Percentiles rank a stretch among this genome's conserved stretches.
phyloP scores from a whole-genome alignment of 2,888 invertebrate genomes.

The Margaritifera margaritifera region DNA sequence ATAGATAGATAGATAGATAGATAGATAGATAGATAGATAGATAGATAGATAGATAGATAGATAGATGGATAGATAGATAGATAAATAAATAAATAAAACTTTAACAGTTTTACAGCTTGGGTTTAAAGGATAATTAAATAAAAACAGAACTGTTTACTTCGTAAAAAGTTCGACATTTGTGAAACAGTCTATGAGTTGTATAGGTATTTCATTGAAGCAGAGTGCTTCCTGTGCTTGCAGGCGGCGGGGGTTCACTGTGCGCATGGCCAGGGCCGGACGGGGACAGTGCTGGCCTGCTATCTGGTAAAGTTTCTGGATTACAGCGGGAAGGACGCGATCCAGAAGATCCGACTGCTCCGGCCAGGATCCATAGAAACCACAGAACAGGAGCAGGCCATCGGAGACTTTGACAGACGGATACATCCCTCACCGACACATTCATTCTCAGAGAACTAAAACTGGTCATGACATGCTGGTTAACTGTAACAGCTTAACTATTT shows the following conservation, averaged over 20 bases:
- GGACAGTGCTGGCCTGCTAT: conserved; percentile 84
- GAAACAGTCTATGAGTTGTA: not conserved
- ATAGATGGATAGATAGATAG: too few species aligned
- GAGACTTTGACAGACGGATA: conserved; percentile 20
- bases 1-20: too few species aligned
- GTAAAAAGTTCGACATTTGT: too few species aligned
- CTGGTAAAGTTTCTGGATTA: conserved; percentile 78
- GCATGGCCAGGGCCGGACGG: conserved; percentile 82
- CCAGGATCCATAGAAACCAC: conserved; percentile 71
- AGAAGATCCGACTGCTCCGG: conserved; percentile 56
- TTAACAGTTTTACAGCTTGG: too few species aligned
- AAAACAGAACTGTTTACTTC: too few species aligned
- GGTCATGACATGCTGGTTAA: too few species aligned
- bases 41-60: too few species aligned
- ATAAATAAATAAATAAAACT: too few species aligned
- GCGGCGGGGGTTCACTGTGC: conserved; percentile 82
- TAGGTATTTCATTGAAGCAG: not conserved
- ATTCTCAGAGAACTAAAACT: too few species aligned
- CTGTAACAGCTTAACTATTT: too few species aligned
- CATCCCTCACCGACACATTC: not conserved
- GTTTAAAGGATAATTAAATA: not conserved
- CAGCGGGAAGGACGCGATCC: conserved; percentile 50
- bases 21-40: too few species aligned
- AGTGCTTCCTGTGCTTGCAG: conserved; percentile 70
- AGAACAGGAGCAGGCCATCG: conserved; percentile 63